Evolutionary conservation across 2,888 invertebrate genomes (phyloP).

Genomic region (Tiphia femorata): DNA sequence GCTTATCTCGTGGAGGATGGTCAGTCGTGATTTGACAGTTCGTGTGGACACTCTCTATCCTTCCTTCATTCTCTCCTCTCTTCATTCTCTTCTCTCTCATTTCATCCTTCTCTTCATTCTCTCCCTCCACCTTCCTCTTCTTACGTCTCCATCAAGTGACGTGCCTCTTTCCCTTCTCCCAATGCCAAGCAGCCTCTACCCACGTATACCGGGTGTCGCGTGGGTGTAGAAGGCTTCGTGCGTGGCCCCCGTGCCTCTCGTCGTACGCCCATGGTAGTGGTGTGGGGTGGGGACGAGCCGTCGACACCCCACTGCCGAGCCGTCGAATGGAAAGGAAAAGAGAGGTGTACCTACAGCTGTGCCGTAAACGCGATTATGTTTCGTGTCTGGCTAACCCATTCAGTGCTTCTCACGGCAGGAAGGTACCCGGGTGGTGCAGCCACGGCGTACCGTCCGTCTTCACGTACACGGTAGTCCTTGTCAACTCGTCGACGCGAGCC

Average conservation of each 20-base stretch:
- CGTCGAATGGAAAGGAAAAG: constrained; percentile 52
- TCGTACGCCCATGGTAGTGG: constrained; percentile 4
- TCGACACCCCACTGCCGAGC: constrained; percentile 38
- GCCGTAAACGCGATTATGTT: constrained; percentile 56
- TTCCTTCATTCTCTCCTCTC: background rate
- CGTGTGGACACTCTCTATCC: constrained; percentile 9
- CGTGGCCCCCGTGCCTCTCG: constrained; percentile 26
- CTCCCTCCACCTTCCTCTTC: background rate
- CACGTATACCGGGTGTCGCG: constrained; percentile 45
- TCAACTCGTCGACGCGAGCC: too few relatives aligned
- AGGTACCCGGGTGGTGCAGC: constrained; percentile 41
- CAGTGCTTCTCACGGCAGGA: constrained; percentile 60
- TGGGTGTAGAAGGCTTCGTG: background rate
- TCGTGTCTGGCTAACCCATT: constrained; percentile 53
- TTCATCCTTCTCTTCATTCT: background rate
- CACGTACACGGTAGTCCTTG: too few relatives aligned
- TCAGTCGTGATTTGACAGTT: constrained; percentile 28
- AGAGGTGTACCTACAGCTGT: constrained; percentile 55
- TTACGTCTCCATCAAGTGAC: background rate
- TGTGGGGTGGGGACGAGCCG: constrained; percentile 32
- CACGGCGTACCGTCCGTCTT: too few relatives aligned
- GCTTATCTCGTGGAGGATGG: constrained; percentile 3
- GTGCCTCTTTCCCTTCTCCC: background rate
- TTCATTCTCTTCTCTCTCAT: constrained; percentile 9
- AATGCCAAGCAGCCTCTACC: constrained; percentile 16